Evolutionary conservation across 2,888 invertebrate genomes (phyloP).

Genomic region (Brachypterus glaber): DNA sequence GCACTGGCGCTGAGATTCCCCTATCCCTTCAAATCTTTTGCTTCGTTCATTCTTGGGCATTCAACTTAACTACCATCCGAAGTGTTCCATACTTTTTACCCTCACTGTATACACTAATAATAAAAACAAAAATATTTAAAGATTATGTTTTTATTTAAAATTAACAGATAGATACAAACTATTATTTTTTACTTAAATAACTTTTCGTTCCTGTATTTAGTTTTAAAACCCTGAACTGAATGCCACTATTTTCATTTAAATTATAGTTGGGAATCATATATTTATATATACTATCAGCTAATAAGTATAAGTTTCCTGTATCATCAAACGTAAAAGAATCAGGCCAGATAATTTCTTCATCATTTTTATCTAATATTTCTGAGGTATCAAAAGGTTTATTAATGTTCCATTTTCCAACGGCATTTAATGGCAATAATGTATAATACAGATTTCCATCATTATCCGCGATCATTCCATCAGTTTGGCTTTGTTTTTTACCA

Average conservation of each 20-base stretch:
- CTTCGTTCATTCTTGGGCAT: too few species aligned
- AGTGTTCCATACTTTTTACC: too few species aligned
- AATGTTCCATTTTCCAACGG: slow-evolving; percentile 59
- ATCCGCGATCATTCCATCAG: slow-evolving; percentile 59
- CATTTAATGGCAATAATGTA: slow-evolving; percentile 56
- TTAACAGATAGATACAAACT: too few species aligned
- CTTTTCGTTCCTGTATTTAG: slow-evolving; percentile 24
- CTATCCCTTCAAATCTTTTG: too few species aligned
- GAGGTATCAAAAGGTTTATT: slow-evolving; percentile 45
- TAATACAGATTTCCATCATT: slow-evolving; percentile 55
- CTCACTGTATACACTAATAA: too few species aligned
- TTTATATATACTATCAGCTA: slow-evolving; percentile 43
- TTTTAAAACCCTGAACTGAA: slow-evolving; percentile 25
- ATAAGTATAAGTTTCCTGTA: slow-evolving; percentile 52
- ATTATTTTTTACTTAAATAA: too few species aligned
- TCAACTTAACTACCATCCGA: too few species aligned
- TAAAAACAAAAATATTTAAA: too few species aligned
- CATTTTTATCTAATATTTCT: slow-evolving; percentile 45
- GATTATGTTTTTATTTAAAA: too few species aligned
- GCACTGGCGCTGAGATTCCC: too few species aligned
- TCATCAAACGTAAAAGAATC: slow-evolving; percentile 60
- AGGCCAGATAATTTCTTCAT: slow-evolving; percentile 58
- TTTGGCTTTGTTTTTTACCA: slow-evolving; percentile 52
- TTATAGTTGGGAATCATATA: slow-evolving; percentile 18
- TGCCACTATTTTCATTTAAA: slow-evolving; percentile 15